A percentile compares a stretch with the other conserved stretches of the same genome.
Conservation (phyloP, 2,113 vertebrate species). For the Atlantisia rogersi region DNA sequence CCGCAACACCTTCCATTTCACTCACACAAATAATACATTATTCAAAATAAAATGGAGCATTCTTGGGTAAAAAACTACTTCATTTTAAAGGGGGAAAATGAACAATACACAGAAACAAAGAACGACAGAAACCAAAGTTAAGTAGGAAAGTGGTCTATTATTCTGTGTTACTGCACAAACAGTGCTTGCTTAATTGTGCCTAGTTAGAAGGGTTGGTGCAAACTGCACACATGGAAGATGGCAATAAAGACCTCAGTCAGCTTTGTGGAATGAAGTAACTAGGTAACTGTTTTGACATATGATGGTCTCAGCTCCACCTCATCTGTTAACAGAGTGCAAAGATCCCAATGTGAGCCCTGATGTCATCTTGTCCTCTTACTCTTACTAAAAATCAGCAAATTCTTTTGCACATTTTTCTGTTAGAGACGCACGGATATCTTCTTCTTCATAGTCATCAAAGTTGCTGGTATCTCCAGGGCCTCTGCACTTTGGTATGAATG, state of each 20-base stretch:
- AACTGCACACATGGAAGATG: slow-evolving; percentile 88
- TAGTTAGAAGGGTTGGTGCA: slow-evolving; percentile 88
- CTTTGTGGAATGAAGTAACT: slow-evolving; percentile 92
- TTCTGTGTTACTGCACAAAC: slow-evolving; percentile 86
- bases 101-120: slow-evolving; percentile 77
- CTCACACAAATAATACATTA: slow-evolving; percentile 81
- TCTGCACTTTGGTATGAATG: slow-evolving; percentile 99
- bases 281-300: slow-evolving; percentile 86
- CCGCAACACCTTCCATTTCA: slow-evolving; percentile 84
- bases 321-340: slow-evolving; percentile 89
- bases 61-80: slow-evolving; percentile 82
- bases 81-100: slow-evolving; percentile 78
- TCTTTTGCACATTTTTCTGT: slow-evolving; percentile 99
- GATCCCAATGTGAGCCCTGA: slow-evolving; percentile 85
- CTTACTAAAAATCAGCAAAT: slow-evolving; percentile 96
- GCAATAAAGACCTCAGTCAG: slow-evolving; percentile 90
- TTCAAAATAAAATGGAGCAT: slow-evolving; percentile 81
- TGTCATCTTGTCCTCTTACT: slow-evolving; percentile 75
- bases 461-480: slow-evolving; percentile 99
- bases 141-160: slow-evolving; percentile 84
- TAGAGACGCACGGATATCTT: slow-evolving; percentile 95
- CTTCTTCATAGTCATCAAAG: slow-evolving; percentile 99
- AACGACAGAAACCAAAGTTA: slow-evolving; percentile 77
- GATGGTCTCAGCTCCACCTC: slow-evolving; percentile 88
- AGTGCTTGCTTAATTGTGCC: slow-evolving; percentile 89